Percentiles rank a stretch among this genome's conserved stretches.
Evolutionary conservation across 1,140 invertebrate genomes (phyloP).

Genomic region (Propsilocerus akamusi): DNA sequence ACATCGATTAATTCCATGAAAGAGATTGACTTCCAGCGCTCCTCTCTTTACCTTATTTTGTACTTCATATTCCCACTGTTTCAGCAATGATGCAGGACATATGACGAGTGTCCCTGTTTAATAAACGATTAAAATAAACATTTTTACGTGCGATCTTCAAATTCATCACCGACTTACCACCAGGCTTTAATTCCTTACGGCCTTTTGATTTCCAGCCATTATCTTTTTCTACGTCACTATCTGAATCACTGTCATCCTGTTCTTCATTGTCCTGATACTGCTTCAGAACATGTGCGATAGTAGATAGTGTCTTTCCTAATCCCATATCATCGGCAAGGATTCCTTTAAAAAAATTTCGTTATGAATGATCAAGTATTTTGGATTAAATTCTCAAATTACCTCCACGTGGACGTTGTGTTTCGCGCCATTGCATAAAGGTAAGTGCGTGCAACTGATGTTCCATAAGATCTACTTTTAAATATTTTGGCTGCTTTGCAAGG

Average conservation of each 20-base stretch:
- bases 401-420: constrained; percentile 60
- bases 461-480: constrained; percentile 53
- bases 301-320: constrained; percentile 79
- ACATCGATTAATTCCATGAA: constrained; percentile 66
- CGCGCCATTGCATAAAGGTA: constrained; percentile 77
- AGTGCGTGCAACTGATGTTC: constrained; percentile 73
- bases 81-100: constrained; percentile 66
- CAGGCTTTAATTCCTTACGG: constrained; percentile 11
- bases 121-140: constrained; percentile 15
- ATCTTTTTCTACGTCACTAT: constrained; percentile 16
- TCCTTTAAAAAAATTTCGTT: constrained; percentile 21
- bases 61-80: constrained; percentile 79
- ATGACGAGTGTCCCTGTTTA: constrained; percentile 65
- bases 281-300: constrained; percentile 61
- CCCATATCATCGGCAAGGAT: constrained; percentile 98
- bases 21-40: constrained; percentile 42
- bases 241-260: constrained; percentile 19
- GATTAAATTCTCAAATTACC: too few species aligned
- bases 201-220: constrained; percentile 18
- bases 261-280: constrained; percentile 15
- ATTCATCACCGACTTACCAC: constrained; percentile 17
- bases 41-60: constrained; percentile 36
- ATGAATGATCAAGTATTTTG: constrained; percentile 6
- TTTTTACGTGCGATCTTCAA: neutral
- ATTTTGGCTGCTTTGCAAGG: constrained; percentile 36